These are phyloP conservation scores for Epizoanthus stellaris DNA, from an alignment of 92 coral and sea anemone genomes.

Conservation along the genomic window DNA sequence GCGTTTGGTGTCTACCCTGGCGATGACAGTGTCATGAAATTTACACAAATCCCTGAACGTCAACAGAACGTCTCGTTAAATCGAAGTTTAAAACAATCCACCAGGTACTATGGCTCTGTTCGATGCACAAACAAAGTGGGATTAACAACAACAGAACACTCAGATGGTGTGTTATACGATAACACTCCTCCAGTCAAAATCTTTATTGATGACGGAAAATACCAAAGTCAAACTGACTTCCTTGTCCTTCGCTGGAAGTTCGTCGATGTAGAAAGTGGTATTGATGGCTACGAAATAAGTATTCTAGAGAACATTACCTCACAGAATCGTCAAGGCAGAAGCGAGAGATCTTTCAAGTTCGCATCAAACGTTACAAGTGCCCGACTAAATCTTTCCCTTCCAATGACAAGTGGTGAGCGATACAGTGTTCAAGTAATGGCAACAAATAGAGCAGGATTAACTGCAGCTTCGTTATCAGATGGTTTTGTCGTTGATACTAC, in stretches of 20 bases:
- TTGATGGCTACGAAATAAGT: constrained; percentile 33
- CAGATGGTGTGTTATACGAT: constrained; percentile 75
- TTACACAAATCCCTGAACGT: constrained; percentile 47
- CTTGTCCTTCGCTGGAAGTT: constrained; percentile 63
- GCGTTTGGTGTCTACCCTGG: constrained; percentile 90
- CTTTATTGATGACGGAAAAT: constrained; percentile 66
- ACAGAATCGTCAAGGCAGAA: not conserved
- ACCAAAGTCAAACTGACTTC: constrained; percentile 30
- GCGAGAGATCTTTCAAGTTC: constrained; percentile 52
- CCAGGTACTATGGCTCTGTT: constrained; percentile 80
- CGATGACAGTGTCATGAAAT: constrained; percentile 52
- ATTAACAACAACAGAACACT: constrained; percentile 46
- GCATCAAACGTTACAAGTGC: constrained; percentile 35
- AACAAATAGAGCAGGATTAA: constrained; percentile 70
- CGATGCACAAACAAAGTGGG: constrained; percentile 82
- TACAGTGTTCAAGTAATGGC: constrained; percentile 74
- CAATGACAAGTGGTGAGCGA: constrained; percentile 55
- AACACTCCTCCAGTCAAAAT: constrained; percentile 62
- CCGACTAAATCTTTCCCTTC: constrained; percentile 29
- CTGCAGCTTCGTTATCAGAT: constrained; percentile 59
- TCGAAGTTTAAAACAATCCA: constrained; percentile 49
- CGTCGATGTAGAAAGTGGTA: constrained; percentile 78
- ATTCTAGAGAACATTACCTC: not conserved
- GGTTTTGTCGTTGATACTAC: constrained; percentile 80
- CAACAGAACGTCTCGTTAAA: constrained; percentile 42